phyloP scores from a whole-genome alignment of 2,888 invertebrate species.

The Tinea trinotella region DNA sequence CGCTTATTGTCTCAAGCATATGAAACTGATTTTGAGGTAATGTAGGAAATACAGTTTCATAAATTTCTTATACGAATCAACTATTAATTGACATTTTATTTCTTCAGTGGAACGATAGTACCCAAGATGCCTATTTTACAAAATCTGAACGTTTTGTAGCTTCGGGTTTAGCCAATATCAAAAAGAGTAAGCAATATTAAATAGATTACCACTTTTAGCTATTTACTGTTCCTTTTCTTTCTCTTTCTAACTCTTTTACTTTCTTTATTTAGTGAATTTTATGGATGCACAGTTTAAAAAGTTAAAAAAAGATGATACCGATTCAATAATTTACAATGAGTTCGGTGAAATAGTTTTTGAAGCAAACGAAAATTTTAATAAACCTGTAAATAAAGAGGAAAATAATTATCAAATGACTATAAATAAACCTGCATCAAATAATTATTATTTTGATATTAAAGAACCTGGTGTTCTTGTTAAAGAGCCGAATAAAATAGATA shows the following conservation, averaged over 20 bases:
- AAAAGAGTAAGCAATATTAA: conserved; percentile 7
- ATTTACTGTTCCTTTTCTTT: neutral
- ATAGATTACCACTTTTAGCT: neutral
- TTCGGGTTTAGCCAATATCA: neutral
- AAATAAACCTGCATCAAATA: neutral
- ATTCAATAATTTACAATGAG: neutral
- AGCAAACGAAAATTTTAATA: neutral
- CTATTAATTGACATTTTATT: neutral
- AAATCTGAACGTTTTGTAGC: neutral
- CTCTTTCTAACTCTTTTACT: neutral
- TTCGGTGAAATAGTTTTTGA: conserved; percentile 1
- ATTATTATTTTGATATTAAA: neutral
- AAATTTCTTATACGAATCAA: neutral
- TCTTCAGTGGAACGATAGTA: conserved; percentile 9
- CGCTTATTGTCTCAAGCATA: conserved; percentile 50
- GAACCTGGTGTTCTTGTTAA: neutral
- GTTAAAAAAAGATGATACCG: neutral
- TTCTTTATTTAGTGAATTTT: neutral
- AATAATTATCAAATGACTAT: neutral
- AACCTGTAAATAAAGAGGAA: neutral
- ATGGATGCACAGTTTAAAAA: neutral
- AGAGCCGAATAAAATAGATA: neutral
- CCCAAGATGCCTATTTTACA: neutral
- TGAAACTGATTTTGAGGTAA: conserved; percentile 56
- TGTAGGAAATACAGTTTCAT: neutral